Evolutionary conservation across 2,113 vertebrate genomes (phyloP), one percentile per base, ranked within the genome.

Genomic region (Polypterus bichir): DNA sequence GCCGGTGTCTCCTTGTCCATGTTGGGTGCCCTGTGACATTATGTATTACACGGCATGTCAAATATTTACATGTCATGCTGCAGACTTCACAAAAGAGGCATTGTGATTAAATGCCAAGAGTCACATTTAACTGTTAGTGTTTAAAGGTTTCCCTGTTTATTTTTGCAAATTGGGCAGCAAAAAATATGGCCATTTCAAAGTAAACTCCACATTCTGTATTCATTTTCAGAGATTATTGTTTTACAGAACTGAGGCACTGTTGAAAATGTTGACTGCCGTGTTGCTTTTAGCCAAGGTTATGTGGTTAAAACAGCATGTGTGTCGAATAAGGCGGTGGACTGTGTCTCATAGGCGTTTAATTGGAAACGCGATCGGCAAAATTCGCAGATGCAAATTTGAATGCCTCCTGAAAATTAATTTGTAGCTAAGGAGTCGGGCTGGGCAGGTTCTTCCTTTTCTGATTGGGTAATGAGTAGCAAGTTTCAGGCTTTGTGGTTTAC

Each of bases 141-240:
- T 91, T 70, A 71, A 84, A 72, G 73, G 69, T 74, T 83, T 86
- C 85, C 83, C 75, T 88, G 81, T 87, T 89, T 89, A 86, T 86
- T 84, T 86, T 81, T 83, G 69, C 68, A 87, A 88, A 85, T 75
- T 75, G 5, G 57, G 55, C 47, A 75, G 76, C 66, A 79, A 87
- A 89, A 27, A 90, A 87, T 78, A 85, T 70, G 83, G 83, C 82
- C 82, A 88, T 64, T 62, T 74, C 74, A 84, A 84, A 82, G 81
- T 89, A 86, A 92, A 87, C 76, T 73, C 62, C 4, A 11, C 56
- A 72, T 61, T 71, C 71, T 69, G 73, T 70, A 68, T 77, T 77
- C 71, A 76, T 80, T 81, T 27, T 74, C 63, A 63, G 69, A 74
- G 76, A 80, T 54, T 70, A 78, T 79, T 76, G 68, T 64, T 54